Evolutionary conservation across 2,888 invertebrate species (phyloP), one percentile per base, ranked within the genome.

Genomic region (Cremastobaeus sp.): DNA sequence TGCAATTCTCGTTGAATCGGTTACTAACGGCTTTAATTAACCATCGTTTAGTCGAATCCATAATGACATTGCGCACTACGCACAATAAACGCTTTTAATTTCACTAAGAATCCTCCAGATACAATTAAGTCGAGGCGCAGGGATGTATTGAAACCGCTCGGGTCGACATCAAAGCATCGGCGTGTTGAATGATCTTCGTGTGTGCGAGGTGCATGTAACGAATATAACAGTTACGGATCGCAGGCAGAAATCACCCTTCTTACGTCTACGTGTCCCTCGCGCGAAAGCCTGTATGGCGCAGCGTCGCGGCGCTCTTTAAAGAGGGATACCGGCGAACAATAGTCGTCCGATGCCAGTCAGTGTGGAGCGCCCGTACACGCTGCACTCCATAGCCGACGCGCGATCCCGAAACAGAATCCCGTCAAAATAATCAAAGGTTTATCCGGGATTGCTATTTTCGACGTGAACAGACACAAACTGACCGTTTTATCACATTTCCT

Each of bases 261-360:
- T 18, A 43, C 15, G 59, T n/a, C 45, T 17, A 17, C 20, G 21
- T 30, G 32, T 14, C 48, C 20, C 60, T 45, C 8, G 54, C 35
- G 18, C 25, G 18, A 25, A 43, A 59, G 41, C 30, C 55, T 68
- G 62, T 18, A 55, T 62, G 52, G 69, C 66, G 57, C 71, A 55
- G 52, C 43, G 52, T 45, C 55, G 37, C 30, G 70, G 65, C 59
- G 65, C 60, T 39, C 47, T 59, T 41, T 45, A 71, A 25, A 74
- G 72, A 55, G 71, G 69, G 64, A 64, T 68, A 71, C 76, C 78
- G 75, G 76, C 77, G 75, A 76, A 78, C 77, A 78, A 80, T 77
- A 76, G 69, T 76, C 75, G 65, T 71, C 71, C 68, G 62, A 71
- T 72, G 78, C 77, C 81, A 83, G 83, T 83, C 77, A 70, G 73